Evolutionary conservation across 2,113 vertebrate species (phyloP).

Genomic region (Paedocypris sp.): DNA sequence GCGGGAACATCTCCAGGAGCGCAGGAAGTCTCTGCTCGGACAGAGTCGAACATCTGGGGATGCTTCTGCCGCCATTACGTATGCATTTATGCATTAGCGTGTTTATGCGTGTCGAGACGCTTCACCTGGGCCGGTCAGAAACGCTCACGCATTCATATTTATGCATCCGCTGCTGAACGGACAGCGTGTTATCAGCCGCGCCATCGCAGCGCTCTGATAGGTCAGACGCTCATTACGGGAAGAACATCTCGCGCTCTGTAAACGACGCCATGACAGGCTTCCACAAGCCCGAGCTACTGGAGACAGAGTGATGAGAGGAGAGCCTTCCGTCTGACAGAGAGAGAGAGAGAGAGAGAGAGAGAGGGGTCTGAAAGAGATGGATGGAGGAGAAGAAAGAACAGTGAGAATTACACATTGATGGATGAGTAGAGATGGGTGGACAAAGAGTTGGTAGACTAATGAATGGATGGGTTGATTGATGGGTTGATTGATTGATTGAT

Average conservation of each 20-base stretch:
- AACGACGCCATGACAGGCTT: constrained; percentile 15
- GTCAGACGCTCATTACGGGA: constrained; percentile 10
- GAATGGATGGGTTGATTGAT: too few relatives aligned
- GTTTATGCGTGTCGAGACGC: constrained; percentile 37
- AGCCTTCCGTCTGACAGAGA: background rate
- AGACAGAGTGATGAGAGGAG: too few relatives aligned
- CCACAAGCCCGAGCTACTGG: background rate
- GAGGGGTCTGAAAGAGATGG: too few relatives aligned
- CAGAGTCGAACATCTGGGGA: constrained; percentile 40
- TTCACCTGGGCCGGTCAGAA: constrained; percentile 25
- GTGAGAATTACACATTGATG: too few relatives aligned
- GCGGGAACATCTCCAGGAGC: constrained; percentile 42
- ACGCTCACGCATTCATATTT: constrained; percentile 25
- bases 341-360: too few relatives aligned
- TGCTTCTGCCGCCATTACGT: constrained; percentile 32
- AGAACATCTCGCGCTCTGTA: background rate
- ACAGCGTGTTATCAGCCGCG: background rate
- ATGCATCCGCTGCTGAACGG: constrained; percentile 7
- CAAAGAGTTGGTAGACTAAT: too few relatives aligned
- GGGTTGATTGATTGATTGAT: too few relatives aligned
- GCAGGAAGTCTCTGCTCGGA: constrained; percentile 29
- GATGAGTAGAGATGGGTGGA: too few relatives aligned
- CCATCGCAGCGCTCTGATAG: constrained; percentile 9
- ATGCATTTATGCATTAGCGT: constrained; percentile 46
- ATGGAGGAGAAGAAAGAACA: too few relatives aligned